phyloP scores from a whole-genome alignment of 2,113 vertebrate species.

The Cranoglanis bouderius region DNA sequence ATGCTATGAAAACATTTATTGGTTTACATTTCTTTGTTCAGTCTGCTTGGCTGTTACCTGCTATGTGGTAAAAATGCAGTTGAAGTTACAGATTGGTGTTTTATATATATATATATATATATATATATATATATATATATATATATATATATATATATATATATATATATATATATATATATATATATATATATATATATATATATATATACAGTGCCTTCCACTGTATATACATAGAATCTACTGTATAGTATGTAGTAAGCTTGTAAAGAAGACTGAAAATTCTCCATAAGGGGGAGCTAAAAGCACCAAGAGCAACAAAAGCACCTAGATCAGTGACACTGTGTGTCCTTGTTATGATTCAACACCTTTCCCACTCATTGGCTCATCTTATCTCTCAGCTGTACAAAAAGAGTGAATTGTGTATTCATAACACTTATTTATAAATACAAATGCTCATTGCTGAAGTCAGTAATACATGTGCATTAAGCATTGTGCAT shows the following conservation, averaged over 20 bases:
- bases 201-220: no score
- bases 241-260: not conserved
- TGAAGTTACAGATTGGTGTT: not conserved
- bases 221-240: no score
- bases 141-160: no score
- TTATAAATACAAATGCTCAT: not conserved
- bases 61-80: not conserved
- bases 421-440: not conserved
- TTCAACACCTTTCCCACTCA: not conserved
- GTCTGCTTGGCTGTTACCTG: not conserved
- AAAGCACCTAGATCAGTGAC: not conserved
- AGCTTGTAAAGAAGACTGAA: not conserved
- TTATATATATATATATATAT: no score
- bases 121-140: no score
- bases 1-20: not conserved
- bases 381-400: not conserved
- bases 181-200: no score
- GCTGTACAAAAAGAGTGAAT: not conserved
- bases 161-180: no score
- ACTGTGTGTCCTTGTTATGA: not conserved
- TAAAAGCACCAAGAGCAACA: not conserved
- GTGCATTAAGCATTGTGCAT: constrained; percentile 3
- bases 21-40: not conserved
- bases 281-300: not conserved
- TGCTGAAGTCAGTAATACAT: not conserved